Evolutionary conservation across 2,888 invertebrate genomes (phyloP), one percentile per base, ranked within the genome.

Genomic region (Limnephilus rhombicus): DNA sequence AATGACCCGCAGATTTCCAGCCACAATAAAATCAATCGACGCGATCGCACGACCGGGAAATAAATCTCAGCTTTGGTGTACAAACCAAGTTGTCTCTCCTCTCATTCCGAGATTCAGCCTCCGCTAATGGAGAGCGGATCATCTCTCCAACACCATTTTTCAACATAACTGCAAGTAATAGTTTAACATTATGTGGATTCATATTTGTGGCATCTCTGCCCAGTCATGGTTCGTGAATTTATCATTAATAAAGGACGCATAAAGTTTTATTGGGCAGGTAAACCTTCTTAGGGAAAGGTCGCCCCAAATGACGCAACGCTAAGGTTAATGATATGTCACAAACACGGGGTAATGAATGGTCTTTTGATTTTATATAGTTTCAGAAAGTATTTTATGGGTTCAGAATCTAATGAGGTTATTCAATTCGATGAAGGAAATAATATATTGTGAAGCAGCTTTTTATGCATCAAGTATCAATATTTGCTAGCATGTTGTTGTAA

Each of bases 241-340:
- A 92, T 93, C 92, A 91, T 90, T 87, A 90, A 82, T 82, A 29
- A 85, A 87, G 37, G 81, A 81, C 29, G 45, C 82, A 82, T 87
- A 53, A 90, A 87, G 34, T 31, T 83, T 82, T 86, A 53, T 92
- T 82, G 90, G 81, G 87, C 92, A 92, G 90, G 90, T 87, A 88
- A 82, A 80, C 49, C 85, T 90, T 85, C 80, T 80, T 68, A 41
- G 49, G 80, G 53, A 93, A 93, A 92, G 93, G 92, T 92, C 93
- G 90, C 90, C 88, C 88, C 81, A 92, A 93, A 92, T 92, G 93
- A 92, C 91, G 53, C 4, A 18, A 18, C 13, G n/a, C 80, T 92
- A 93, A 93, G 93, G 93, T 93, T 93, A 93, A 93, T 92, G 93
- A 92, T 87, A 87, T 91, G 88, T 88, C 87, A 82, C 82, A 91